Percentiles rank a stretch among this genome's conserved stretches.
Conservation (phyloP, 2,113 vertebrate genomes). For the Corythornis madagascariensis region DNA sequence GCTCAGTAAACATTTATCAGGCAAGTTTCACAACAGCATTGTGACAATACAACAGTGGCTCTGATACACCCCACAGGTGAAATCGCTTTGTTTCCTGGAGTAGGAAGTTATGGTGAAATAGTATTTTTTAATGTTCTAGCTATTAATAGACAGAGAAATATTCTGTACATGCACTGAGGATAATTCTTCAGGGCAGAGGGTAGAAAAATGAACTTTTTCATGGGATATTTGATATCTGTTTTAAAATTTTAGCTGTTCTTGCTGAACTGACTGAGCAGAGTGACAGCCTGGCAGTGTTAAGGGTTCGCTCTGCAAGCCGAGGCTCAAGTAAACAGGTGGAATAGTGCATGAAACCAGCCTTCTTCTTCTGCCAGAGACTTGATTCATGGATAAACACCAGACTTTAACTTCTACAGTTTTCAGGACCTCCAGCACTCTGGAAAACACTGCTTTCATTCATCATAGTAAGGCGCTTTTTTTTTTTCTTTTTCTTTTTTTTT, state of each 20-base stretch:
- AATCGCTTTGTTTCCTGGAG: background rate
- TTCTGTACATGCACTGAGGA: background rate
- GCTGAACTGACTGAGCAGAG: background rate
- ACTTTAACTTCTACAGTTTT: conserved; percentile 19
- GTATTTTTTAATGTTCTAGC: background rate
- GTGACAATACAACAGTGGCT: background rate
- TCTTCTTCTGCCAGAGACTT: conserved; percentile 33
- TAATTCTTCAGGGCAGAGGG: background rate
- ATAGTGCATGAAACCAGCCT: conserved; percentile 35
- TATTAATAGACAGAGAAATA: background rate
- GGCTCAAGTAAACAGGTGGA: conserved; percentile 68
- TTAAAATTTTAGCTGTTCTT: conserved; percentile 25
- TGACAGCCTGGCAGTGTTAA: conserved; percentile 21
- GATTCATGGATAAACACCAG: conserved; percentile 59
- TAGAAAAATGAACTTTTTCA: background rate
- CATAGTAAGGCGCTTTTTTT: background rate
- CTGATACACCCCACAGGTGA: background rate
- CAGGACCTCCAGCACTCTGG: conserved; percentile 1
- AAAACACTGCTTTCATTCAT: conserved; percentile 38
- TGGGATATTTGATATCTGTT: background rate
- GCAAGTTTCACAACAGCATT: background rate
- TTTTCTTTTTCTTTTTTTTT: background rate
- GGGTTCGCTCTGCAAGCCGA: background rate
- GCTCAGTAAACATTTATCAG: background rate
- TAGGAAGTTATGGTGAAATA: background rate